These are phyloP conservation scores for Pogoniulus pusillus DNA, from an alignment of 2,797 vertebrate species.

Conservation along the genomic window DNA sequence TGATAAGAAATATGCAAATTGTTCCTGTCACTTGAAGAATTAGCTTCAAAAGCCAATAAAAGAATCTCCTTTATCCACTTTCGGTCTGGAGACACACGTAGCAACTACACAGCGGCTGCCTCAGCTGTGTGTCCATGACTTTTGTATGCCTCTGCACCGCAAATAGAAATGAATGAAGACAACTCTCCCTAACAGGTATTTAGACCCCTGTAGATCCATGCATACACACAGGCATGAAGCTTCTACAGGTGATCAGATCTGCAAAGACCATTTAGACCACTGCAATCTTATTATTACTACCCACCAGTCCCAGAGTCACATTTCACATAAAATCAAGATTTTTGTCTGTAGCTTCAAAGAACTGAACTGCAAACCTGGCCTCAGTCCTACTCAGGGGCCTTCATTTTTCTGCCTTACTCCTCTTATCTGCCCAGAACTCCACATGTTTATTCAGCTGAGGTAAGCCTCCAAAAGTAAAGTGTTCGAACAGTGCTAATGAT, in stretches of 20 bases:
- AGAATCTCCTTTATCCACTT: not conserved
- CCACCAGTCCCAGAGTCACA: not conserved
- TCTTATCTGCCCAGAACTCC: not conserved
- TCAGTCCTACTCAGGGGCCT: not conserved
- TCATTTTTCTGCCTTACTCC: not conserved
- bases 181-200: not conserved
- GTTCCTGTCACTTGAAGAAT: not conserved
- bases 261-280: not conserved
- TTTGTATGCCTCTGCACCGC: not conserved
- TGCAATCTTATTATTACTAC: not conserved
- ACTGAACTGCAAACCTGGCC: not conserved
- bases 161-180: not conserved
- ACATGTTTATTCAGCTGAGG: not conserved
- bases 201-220: not conserved
- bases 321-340: not conserved
- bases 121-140: not conserved
- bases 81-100: not conserved
- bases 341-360: not conserved
- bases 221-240: not conserved
- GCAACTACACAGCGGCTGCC: not conserved
- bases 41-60: not conserved
- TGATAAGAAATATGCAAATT: not conserved
- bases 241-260: not conserved
- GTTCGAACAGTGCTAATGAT: not conserved
- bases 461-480: not conserved